Evolutionary conservation across 2,797 vertebrate genomes (phyloP), one percentile per base, ranked within the genome.

Genomic region (Carapus acus): DNA sequence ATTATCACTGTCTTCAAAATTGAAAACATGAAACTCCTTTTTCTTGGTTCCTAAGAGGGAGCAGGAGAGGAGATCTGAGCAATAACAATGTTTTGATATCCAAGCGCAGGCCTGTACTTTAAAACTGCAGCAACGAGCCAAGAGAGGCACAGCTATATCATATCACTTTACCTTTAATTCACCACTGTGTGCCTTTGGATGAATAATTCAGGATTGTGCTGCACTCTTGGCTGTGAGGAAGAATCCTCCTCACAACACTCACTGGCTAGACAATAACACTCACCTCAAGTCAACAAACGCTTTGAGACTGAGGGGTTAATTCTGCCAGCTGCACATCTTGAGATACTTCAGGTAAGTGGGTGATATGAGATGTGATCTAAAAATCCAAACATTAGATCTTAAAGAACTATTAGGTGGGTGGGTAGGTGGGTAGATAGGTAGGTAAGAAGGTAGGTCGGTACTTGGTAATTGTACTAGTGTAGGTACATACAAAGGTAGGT

Each of bases 101-200:
- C 44, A 68, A 81, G 79, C 72, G 77, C 63, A 52, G 44, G 49
- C 58, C 59, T 60, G 51, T 70, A 65, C 69, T 83, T 87, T 78
- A 84, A 87, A 86, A 83, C 87, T 85, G 78, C 74, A 83, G 76
- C 69, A 80, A 82, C 54, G 54, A 74, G 67, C 68, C 76, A 74
- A 63, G 64, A 49, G 39, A 71, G 69, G 40, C 57, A 31, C 45
- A 38, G 58, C 62, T 56, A 46, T 34, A 49, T 51, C 76, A 69
- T 82, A 88, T 88, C 85, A 51, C 65, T 83, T 88, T 88, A 87
- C 86, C 68, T 80, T 78, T 79, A 83, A 85, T 86, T 82, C 69
- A 79, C 60, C 48, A 29, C 58, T 39, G 48, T 49, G 33, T 77
- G 82, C 62, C 51, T 14, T 29, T 4, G 45, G 42, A 83, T 88